Evolutionary conservation across 1,140 invertebrate species (phyloP), one percentile per base, ranked within the genome.

Genomic region (Harlomillsia oculata): DNA sequence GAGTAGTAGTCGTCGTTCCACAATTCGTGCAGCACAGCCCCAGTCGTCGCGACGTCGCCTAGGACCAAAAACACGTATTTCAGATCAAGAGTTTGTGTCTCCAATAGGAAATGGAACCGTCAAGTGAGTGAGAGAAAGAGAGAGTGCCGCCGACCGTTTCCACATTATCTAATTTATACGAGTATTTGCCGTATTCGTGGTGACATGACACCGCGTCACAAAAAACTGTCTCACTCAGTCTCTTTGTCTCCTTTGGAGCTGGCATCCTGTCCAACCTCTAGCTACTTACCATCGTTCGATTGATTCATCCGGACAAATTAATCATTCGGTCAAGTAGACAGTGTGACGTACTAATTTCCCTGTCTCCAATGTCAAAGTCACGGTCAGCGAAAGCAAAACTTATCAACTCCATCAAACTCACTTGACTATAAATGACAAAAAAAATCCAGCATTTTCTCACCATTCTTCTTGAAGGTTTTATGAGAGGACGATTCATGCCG

Each of bases 11-110:
- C 90, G 30, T 48, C 45, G 45, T 94, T 50, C 78, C 75, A 72
- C 94, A 98, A 72, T 98, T 98, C 65, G 83, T 84, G 75, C 94
- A 98, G 46, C 79, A 77, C 56, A 92, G 77, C 44, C 91, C 92
- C 11, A 81, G 80, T 59, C 88, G 79, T 69, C 85, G 79, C 20
- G 82, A 78, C 20, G 83, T 82, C 59, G 80, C 77, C 82, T 85
- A 74, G 23, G 32, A 51, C 18, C n/a, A n/a, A n/a, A n/a, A n/a
- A n/a, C n/a, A n/a, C n/a, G n/a, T n/a, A n/a, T n/a, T n/a, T n/a
- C n/a, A n/a, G n/a, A n/a, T n/a, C n/a, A n/a, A n/a, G n/a, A 34
- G 32, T 34, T 9, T 34, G 8, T 34, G n/a, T n/a, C 32, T 34
- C 8, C 8, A 34, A 34, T n/a, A 34, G 8, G 32, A 34, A 34